Conservation (phyloP, 2,113 vertebrate genomes). For the Nanorana parkeri region DNA sequence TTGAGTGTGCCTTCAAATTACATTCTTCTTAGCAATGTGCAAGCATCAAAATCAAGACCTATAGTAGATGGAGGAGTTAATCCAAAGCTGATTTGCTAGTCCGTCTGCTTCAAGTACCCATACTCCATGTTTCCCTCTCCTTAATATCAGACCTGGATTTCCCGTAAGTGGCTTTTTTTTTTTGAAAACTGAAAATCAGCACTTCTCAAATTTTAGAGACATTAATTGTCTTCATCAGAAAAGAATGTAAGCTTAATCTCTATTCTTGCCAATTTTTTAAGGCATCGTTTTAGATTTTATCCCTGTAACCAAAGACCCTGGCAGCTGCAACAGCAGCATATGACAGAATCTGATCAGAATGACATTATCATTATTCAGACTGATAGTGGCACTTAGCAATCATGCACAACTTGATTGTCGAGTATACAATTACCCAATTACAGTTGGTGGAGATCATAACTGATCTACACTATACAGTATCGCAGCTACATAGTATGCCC, state of each 20-base stretch:
- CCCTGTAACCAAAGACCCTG: slow-evolving; percentile 24
- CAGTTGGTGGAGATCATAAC: slow-evolving; percentile 31
- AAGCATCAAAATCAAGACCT: slow-evolving; percentile 31
- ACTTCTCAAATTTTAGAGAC: slow-evolving; percentile 30
- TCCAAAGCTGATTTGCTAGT: slow-evolving; percentile 37
- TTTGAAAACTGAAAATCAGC: slow-evolving; percentile 50
- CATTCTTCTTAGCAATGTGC: slow-evolving; percentile 20
- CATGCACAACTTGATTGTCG: slow-evolving; percentile 56
- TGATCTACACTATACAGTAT: slow-evolving; percentile 33
- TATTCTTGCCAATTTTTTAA: slow-evolving; percentile 39
- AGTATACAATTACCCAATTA: slow-evolving; percentile 58
- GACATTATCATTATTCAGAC: slow-evolving; percentile 44
- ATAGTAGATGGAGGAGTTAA: slow-evolving; percentile 43
- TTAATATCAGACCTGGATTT: slow-evolving; percentile 41
- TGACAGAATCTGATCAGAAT: slow-evolving; percentile 55
- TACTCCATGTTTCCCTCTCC: slow-evolving; percentile 30
- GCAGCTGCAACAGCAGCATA: neutral
- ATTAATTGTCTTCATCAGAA: slow-evolving; percentile 57
- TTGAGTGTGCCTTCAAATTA: slow-evolving; percentile 26
- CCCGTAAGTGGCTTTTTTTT: slow-evolving; percentile 42
- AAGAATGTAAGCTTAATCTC: slow-evolving; percentile 48
- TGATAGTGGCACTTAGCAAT: slow-evolving; percentile 56
- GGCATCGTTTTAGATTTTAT: slow-evolving; percentile 45
- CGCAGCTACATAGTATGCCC: slow-evolving; percentile 7
- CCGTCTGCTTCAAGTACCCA: slow-evolving; percentile 28